Evolutionary conservation across 2,888 invertebrate genomes (phyloP), one percentile per base, ranked within the genome.

Genomic region (Sturmia bella): DNA sequence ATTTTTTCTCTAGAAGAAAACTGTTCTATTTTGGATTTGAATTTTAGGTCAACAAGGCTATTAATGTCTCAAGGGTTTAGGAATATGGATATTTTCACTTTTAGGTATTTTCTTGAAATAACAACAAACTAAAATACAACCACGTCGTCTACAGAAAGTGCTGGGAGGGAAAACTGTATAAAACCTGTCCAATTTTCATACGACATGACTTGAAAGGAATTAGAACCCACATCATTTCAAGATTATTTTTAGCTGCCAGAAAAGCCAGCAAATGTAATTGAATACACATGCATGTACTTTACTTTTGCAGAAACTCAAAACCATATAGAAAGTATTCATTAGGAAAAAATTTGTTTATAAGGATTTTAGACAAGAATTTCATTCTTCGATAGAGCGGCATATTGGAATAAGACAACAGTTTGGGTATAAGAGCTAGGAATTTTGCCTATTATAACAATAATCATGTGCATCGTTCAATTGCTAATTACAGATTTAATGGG

Each of bases 31-130:
- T 54, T 63, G 52, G 52, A 63, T 63, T 56, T 37, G 39, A 41
- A 56, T 80, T 80, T 80, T 69, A 66, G 80, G 80, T 83, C 83
- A 83, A 77, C 81, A 81, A 73, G 57, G 66, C 68, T 83, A 81
- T 70, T 77, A 74, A 70, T 56, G 79, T 80, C 79, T 81, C 84
- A 79, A 83, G 81, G 79, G 84, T 59, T 76, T 76, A 63, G 56
- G 41, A 74, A 75, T 80, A 70, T 56, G 56, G 77, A 66, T 56
- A 56, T 80, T 80, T 73, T 77, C 68, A 72, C 75, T 82, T 82
- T 78, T 66, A 7, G 7, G 32, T 59, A 54, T 43, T 50, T 61
- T 15, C 17, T 15, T 27, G 27, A 3, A 39, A 56, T 5, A 56
- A 48, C 32, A 69, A 17, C 37, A 63, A 48, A 39, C 13, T 50